These are phyloP conservation scores for Stichodactyla mertensii DNA, from an alignment of 64 coral and sea anemone genomes.

Conservation along the genomic window DNA sequence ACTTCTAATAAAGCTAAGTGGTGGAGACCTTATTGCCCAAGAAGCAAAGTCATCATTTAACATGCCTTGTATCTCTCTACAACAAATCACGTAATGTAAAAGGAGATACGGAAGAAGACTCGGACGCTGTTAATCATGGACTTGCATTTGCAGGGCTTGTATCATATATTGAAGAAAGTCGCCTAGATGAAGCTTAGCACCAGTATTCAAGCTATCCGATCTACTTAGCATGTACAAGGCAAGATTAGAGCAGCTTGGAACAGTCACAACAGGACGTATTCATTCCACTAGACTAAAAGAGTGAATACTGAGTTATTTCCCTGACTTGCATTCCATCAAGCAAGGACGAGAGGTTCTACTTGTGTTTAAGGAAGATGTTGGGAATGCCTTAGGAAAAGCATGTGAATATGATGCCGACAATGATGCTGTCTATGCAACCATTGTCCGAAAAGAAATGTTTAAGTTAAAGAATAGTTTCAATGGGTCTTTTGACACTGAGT, in stretches of 20 bases:
- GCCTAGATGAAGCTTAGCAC: no score
- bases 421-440: slow-evolving; percentile 40
- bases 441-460: slow-evolving; percentile 41
- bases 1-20: no score
- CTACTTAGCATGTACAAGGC: slow-evolving; percentile 5
- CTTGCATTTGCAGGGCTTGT: no score
- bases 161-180: no score
- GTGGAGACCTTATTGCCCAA: no score
- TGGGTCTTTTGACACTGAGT: background rate
- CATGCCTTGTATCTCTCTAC: no score
- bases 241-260: slow-evolving; percentile 43
- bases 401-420: slow-evolving; percentile 21
- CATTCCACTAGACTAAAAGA: slow-evolving; percentile 58
- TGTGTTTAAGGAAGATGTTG: slow-evolving; percentile 36
- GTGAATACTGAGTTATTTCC: slow-evolving; percentile 43
- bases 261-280: slow-evolving; percentile 3
- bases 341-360: slow-evolving; percentile 9
- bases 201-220: no score
- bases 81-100: no score
- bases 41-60: no score
- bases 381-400: background rate
- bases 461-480: background rate
- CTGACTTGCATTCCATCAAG: slow-evolving; percentile 18
- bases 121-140: no score
- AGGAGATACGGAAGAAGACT: no score